Conservation (phyloP, 2,113 vertebrate species). For the Gasterosteus nipponicus region DNA sequence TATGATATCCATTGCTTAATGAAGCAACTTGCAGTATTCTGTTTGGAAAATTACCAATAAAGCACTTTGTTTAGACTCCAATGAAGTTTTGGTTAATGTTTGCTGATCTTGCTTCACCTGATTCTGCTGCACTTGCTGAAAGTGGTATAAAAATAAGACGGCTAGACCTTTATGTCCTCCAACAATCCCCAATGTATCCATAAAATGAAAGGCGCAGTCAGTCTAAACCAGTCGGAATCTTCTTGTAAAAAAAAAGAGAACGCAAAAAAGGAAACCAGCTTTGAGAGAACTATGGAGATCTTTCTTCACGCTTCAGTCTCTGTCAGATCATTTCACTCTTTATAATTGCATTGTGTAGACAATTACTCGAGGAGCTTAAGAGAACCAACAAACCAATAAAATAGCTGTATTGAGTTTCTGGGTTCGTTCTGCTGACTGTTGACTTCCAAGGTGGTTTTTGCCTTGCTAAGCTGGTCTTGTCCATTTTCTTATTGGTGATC, state of each 20-base stretch:
- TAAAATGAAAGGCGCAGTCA: not conserved
- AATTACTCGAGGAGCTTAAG: constrained; percentile 80
- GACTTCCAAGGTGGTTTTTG: constrained; percentile 79
- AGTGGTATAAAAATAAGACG: constrained; percentile 27
- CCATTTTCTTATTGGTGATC: constrained; percentile 87
- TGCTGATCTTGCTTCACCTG: not conserved
- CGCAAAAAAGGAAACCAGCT: constrained; percentile 27
- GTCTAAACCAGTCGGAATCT: not conserved
- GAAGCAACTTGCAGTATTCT: constrained; percentile 22
- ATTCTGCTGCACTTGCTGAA: not conserved
- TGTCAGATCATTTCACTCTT: constrained; percentile 75
- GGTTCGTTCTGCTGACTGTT: constrained; percentile 83
- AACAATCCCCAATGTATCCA: constrained; percentile 19
- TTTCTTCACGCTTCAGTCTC: constrained; percentile 6
- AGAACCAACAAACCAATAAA: constrained; percentile 82
- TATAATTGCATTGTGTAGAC: constrained; percentile 78
- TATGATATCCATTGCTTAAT: constrained; percentile 34
- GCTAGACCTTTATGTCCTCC: constrained; percentile 1
- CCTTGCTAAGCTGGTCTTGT: constrained; percentile 85
- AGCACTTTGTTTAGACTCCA: constrained; percentile 4
- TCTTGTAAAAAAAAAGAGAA: constrained; percentile 29
- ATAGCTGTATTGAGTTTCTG: constrained; percentile 73
- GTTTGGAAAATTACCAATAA: constrained; percentile 29
- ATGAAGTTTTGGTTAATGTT: constrained; percentile 9
- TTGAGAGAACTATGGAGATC: constrained; percentile 17